Percentiles rank a stretch among this genome's conserved stretches.
Conservation (phyloP, 2,888 invertebrate species). For the Caenorhabditis doughertyi region DNA sequence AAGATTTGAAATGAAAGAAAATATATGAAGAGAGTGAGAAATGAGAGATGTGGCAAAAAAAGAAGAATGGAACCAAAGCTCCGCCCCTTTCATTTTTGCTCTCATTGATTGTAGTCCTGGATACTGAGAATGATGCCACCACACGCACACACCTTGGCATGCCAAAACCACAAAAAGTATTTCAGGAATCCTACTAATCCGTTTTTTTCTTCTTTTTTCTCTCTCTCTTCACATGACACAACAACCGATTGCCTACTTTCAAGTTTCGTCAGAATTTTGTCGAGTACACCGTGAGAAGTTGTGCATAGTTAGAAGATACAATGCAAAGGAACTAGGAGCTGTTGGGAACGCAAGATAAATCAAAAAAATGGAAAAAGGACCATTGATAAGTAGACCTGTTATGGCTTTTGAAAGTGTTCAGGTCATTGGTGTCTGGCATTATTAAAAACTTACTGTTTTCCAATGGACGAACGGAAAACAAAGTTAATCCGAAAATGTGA, state of each 20-base stretch:
- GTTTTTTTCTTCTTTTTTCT: slow-evolving; percentile 18
- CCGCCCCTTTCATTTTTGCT: slow-evolving; percentile 24
- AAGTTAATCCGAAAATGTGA: background rate
- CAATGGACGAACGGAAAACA: background rate
- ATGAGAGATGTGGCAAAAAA: background rate
- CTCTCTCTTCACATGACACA: slow-evolving; percentile 31
- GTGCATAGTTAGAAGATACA: slow-evolving; percentile 20
- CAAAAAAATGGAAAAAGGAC: background rate
- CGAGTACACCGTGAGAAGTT: slow-evolving; percentile 37
- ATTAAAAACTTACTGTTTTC: background rate
- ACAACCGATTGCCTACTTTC: slow-evolving; percentile 10
- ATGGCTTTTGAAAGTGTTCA: background rate
- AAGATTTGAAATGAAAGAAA: background rate
- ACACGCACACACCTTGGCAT: slow-evolving; percentile 40
- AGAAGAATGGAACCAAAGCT: background rate
- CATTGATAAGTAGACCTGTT: background rate
- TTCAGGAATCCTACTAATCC: slow-evolving; percentile 52
- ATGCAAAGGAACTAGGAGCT: background rate
- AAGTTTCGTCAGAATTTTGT: slow-evolving; percentile 38
- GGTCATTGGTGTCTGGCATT: slow-evolving; percentile 13
- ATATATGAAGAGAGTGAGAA: background rate
- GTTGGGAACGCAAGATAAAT: background rate
- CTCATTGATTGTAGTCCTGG: slow-evolving; percentile 50
- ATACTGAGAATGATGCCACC: slow-evolving; percentile 51
- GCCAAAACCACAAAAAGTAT: slow-evolving; percentile 40